Evolutionary conservation across 2,113 vertebrate genomes (phyloP), one percentile per base, ranked within the genome.

Genomic region (Syngnathus floridae): DNA sequence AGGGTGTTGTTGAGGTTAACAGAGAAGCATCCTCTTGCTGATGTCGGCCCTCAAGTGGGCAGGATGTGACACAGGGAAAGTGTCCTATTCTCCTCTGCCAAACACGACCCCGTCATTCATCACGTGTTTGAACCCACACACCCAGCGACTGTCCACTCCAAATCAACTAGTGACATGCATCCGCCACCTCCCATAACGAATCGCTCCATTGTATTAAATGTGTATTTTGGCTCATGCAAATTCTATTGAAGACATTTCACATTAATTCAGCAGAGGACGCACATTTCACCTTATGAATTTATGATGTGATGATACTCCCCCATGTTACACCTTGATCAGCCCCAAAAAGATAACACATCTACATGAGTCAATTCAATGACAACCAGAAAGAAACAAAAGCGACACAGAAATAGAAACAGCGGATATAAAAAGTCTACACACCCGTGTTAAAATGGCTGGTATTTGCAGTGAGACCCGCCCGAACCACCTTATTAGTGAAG

Each of bases 1-100:
- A 72, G 68, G 77, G 69, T 62, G 71, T 54, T 66, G 48, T 31
- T 3, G 64, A 73, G 26, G 70, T 56, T 63, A 58, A 64, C 22
- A 46, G 54, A 71, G 59, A 73, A 59, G 70, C 64, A 76, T 71
- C 64, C 72, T 78, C 59, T 62, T 69, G 65, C 79, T 83, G 60
- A 74, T 69, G 48, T 60, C 66, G 76, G 69, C 65, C 59, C 58
- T 71, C 66, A 80, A 76, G 65, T 82, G 79, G 67, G 40, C 76
- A 80, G 82, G 85, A 83, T 82, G 72, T 73, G 70, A 67, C 67
- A 74, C 35, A 8, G 48, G 71, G 65, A 78, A 75, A 71, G 65
- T 69, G 65, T 59, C 65, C 5, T 65, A 72, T 80, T 76, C 76
- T 26, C 71, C 72, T 46, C 62, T 71, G 67, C 63, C 76, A 67